Evolutionary conservation across 2,888 invertebrate genomes (phyloP), one percentile per base, ranked within the genome.

Genomic region (Drosophila meridionalis): DNA sequence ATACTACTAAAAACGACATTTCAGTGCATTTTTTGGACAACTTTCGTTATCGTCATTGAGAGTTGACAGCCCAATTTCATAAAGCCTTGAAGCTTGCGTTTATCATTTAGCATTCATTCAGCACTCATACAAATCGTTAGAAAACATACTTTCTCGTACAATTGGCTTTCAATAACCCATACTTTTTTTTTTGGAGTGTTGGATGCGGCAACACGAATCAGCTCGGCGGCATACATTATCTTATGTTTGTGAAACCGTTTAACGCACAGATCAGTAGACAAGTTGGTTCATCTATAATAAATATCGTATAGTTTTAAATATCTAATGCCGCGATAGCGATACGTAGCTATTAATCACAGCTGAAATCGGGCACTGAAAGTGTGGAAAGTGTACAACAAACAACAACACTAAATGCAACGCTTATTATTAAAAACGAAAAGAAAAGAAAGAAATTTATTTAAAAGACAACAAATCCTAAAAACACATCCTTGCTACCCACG

Each of bases 271-370:
- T 82, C 62, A 74, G 75, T 82, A 83, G 72, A 79, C 38, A 65
- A 70, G 52, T 82, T 78, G 78, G 58, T 73, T 83, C 75, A 84
- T 83, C 56, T 69, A 55, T 58, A 62, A 66, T 53, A 47, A 69
- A 70, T 48, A 75, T 57, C 60, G 62, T 59, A 32, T 68, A 81
- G 55, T 76, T 40, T 45, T 69, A 67, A 73, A 73, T 76, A 74
- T 58, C 58, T 53, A 81, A 59, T 76, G 85, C 92, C 92, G 92
- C 92, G 93, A 92, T 92, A 92, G 92, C 92, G 92, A 92, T 92
- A 92, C 82, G 91, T 91, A 84, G 83, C 79, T 82, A 67, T 57
- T 62, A 71, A 78, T 64, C 40, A 77, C 32, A 57, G 40, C 52
- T 45, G 78, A 75, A 73, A 69, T 52, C 73, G 64, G 60, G 66